Conservation (phyloP, 2,888 invertebrate species). For the Lasius platythorax region DNA sequence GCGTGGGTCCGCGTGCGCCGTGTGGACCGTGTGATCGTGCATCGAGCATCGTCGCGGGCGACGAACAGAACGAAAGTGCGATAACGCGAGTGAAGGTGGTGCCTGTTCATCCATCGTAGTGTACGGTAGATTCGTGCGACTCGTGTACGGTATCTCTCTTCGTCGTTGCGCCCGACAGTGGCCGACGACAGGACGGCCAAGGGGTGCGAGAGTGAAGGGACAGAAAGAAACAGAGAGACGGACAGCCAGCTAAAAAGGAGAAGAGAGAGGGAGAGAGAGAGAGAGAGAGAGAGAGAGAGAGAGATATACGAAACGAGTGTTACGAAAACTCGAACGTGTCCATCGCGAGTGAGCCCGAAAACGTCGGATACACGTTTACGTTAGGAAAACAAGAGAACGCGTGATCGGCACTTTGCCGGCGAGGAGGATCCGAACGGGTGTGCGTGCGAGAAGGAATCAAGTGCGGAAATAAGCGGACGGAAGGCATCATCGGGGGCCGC, state of each 20-base stretch:
- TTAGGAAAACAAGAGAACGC: background rate
- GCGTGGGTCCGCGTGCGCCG: conserved; percentile 70
- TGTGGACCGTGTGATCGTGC: conserved; percentile 42
- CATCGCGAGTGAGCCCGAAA: conserved; percentile 15
- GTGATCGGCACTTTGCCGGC: too few species aligned
- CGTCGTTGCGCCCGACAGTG: conserved; percentile 54
- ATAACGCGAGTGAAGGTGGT: conserved; percentile 54
- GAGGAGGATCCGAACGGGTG: background rate
- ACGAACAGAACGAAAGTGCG: conserved; percentile 56
- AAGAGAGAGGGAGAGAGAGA: background rate
- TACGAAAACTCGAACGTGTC: conserved; percentile 30
- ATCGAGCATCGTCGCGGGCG: conserved; percentile 43
- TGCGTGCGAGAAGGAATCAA: conserved; percentile 21
- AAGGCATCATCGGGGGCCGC: conserved; percentile 46
- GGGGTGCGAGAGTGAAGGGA: conserved; percentile 17
- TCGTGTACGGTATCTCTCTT: conserved; percentile 4
- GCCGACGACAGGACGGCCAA: conserved; percentile 14
- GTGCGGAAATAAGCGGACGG: conserved; percentile 59
- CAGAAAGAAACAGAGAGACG: conserved; percentile 35
- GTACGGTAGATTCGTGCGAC: conserved; percentile 56
- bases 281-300: background rate
- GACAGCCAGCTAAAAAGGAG: conserved; percentile 15
- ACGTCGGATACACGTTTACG: conserved; percentile 13
- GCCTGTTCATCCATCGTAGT: conserved; percentile 60
- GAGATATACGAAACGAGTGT: conserved; percentile 12